Conservation (phyloP, 1,140 invertebrate genomes). For the Drosophila bocqueti region DNA sequence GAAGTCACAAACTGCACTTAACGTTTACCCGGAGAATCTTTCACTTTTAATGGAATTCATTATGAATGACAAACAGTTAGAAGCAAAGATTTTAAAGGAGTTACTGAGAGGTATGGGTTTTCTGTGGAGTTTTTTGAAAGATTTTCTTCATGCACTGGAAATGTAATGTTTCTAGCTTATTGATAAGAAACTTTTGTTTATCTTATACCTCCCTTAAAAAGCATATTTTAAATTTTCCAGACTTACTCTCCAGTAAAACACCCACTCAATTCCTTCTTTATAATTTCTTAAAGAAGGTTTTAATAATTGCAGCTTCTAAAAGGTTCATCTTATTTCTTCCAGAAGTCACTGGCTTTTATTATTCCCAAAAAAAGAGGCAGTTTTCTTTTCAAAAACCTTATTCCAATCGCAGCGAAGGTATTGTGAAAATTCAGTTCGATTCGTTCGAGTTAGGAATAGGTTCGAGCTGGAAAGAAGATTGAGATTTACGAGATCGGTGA, state of each 20-base stretch:
- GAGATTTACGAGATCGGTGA: conserved; percentile 45
- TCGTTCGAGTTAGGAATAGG: conserved; percentile 28
- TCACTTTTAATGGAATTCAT: conserved; percentile 54
- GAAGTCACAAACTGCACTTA: conserved; percentile 66
- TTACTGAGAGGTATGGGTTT: neutral
- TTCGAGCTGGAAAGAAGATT: neutral
- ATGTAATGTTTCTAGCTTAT: neutral
- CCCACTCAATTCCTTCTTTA: too few species aligned
- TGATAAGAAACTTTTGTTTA: neutral
- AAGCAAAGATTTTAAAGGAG: neutral
- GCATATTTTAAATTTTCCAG: too few species aligned
- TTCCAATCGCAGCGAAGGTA: neutral
- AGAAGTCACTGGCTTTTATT: neutral
- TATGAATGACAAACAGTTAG: conserved; percentile 3
- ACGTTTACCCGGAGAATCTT: conserved; percentile 55
- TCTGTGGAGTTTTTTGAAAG: neutral
- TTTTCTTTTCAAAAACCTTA: neutral
- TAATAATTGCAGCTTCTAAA: neutral
- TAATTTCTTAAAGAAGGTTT: too few species aligned
- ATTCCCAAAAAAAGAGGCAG: neutral
- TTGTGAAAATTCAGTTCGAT: conserved; percentile 6
- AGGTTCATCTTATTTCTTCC: too few species aligned
- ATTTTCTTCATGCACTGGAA: neutral
- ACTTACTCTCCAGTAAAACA: neutral
- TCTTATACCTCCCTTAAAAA: neutral